Evolutionary conservation across 2,113 vertebrate species (phyloP).

Genomic region (Dicentrarchus labrax): DNA sequence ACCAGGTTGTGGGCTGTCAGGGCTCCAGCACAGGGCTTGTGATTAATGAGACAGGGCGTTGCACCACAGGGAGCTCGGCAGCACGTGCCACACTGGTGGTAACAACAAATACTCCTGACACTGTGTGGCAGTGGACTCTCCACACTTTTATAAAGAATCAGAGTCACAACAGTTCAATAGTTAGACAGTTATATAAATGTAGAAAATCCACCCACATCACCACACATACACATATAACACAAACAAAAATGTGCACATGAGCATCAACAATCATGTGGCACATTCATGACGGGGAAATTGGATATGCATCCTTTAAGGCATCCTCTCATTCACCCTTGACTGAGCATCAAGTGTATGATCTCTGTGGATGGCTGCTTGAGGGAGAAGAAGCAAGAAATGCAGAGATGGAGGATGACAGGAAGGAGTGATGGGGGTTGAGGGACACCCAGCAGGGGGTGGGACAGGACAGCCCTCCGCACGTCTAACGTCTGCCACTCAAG

Average conservation of each 20-base stretch:
- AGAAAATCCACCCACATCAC: not conserved
- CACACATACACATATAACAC: slow-evolving; percentile 4
- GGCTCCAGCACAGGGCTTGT: slow-evolving; percentile 64
- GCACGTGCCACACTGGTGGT: slow-evolving; percentile 67
- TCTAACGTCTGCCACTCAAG: slow-evolving; percentile 89
- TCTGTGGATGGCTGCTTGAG: slow-evolving; percentile 48
- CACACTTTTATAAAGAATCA: slow-evolving; percentile 18
- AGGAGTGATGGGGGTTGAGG: slow-evolving; percentile 75
- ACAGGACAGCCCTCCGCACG: slow-evolving; percentile 84
- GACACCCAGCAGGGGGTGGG: slow-evolving; percentile 78
- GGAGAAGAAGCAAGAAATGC: slow-evolving; percentile 28
- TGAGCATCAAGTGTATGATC: slow-evolving; percentile 68
- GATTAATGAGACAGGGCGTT: slow-evolving; percentile 82
- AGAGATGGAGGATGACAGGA: slow-evolving; percentile 64
- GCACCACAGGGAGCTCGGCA: slow-evolving; percentile 62
- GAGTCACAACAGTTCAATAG: slow-evolving; percentile 35
- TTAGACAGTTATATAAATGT: slow-evolving; percentile 9
- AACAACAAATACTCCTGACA: slow-evolving; percentile 55
- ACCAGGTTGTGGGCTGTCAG: slow-evolving; percentile 81
- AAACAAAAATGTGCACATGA: rapidly evolving
- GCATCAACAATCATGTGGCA: slow-evolving; percentile 19
- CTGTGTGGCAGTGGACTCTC: slow-evolving; percentile 18
- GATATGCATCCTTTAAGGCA: slow-evolving; percentile 20
- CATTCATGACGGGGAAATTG: slow-evolving; percentile 6
- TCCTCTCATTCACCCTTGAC: slow-evolving; percentile 65